Percentiles rank a stretch among this genome's conserved stretches.
phyloP scores from a whole-genome alignment of 1,140 invertebrate genomes.

The Ostrea edulis region DNA sequence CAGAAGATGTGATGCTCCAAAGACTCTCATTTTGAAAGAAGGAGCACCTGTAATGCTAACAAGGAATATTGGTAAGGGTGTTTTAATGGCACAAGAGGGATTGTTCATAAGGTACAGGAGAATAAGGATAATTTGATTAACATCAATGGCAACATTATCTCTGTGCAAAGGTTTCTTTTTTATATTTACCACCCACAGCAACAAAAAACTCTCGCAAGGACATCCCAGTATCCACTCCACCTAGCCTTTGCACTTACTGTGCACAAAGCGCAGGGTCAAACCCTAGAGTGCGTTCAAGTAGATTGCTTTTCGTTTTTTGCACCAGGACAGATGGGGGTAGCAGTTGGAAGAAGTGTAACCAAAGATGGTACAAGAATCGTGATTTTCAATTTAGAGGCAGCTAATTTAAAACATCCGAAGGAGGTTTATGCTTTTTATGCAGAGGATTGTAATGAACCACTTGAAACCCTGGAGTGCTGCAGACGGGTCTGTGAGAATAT shows the following conservation, averaged over 20 bases:
- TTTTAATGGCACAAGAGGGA: too few species aligned
- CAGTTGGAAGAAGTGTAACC: constrained; percentile 43
- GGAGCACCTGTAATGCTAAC: too few species aligned
- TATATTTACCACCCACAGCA: constrained; percentile 37
- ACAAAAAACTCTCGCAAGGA: constrained; percentile 42
- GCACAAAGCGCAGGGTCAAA: constrained; percentile 43
- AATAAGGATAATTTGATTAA: too few species aligned
- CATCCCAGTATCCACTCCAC: constrained; percentile 42
- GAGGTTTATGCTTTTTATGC: constrained; percentile 50
- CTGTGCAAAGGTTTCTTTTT: constrained; percentile 34
- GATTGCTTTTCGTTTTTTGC: constrained; percentile 48
- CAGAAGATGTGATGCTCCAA: too few species aligned
- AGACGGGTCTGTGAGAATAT: neutral
- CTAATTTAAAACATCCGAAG: neutral
- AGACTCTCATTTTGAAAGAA: too few species aligned
- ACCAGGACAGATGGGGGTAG: constrained; percentile 53
- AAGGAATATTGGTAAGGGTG: too few species aligned
- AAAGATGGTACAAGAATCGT: constrained; percentile 42
- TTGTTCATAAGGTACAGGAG: too few species aligned
- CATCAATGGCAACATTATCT: too few species aligned
- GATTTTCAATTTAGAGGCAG: constrained; percentile 43
- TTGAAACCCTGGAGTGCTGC: constrained; percentile 28
- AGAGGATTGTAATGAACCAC: neutral
- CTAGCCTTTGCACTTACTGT: constrained; percentile 46
- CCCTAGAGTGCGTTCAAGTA: constrained; percentile 44